Conservation (phyloP, 2,113 vertebrate genomes). For the Alces alces region DNA sequence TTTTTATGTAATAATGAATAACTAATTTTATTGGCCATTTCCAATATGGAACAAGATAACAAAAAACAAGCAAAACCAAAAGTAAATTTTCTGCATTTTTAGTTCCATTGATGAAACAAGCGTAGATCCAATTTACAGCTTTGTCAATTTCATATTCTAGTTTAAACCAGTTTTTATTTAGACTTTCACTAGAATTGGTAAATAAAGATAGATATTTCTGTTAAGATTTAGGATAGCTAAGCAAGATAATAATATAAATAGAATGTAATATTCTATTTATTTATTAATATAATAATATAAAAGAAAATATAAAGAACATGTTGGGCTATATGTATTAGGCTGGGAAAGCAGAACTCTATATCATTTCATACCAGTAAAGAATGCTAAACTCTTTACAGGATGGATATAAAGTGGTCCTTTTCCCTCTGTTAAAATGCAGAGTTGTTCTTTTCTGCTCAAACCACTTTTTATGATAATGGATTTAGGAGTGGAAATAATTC, state of each 20-base stretch:
- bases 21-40: not conserved
- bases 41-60: not conserved
- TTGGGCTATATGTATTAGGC: not conserved
- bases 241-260: not conserved
- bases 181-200: not conserved
- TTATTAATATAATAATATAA: not conserved
- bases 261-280: not conserved
- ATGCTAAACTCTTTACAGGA: not conserved
- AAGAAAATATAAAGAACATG: not conserved
- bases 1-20: not conserved
- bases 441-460: conserved; percentile 33
- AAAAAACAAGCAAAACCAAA: not conserved
- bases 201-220: not conserved
- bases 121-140: not conserved
- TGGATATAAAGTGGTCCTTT: not conserved
- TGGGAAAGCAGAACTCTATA: not conserved
- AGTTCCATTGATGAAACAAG: not conserved
- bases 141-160: not conserved
- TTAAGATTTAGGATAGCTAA: not conserved
- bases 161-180: conserved; percentile 18
- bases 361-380: not conserved
- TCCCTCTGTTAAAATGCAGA: conserved; percentile 24
- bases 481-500: conserved; percentile 37
- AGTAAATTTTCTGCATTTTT: not conserved
- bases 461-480: conserved; percentile 7